Base-by-base conservation (phyloP, 2,797 vertebrate species). In the Tapirus indicus region DNA sequence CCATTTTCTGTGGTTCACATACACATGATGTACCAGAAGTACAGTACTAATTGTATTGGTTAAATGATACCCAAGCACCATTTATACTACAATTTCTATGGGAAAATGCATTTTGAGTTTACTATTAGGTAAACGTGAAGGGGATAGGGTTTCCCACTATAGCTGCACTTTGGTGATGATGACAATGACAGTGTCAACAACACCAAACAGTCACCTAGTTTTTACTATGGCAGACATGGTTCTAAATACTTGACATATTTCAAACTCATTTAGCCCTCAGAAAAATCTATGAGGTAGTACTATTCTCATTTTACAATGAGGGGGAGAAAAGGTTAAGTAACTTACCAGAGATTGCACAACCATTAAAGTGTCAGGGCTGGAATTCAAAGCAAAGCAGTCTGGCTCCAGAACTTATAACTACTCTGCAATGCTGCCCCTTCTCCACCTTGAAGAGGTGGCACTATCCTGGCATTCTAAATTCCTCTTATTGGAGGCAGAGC, bases 81-180 rank as follows among this genome's bases (percentile, higher is more conserved):
- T 32, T 94, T 88, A 86, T 35, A 64, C 71, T 79, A 79, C 8
- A 71, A 8, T 78, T 82, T 91, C 80, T 86, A 17, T 38, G 78
- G 66, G 58, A 85, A 97, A 92, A 89, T 80, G 68, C 27, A 90
- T 87, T 94, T 58, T 96, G 64, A 60, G 16, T n/a, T 92, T 88
- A 54, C n/a, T 62, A 20, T 85, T 68, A 74, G 75, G 32, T 21
- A 85, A 47, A 77, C 1, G 4, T 25, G 47, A 87, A 62, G 18
- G 7, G 52, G 21, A 12, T 7, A 62, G 35, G 11, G 49, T 41
- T 92, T 88, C 60, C 66, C 71, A 79, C 38, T 20, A 21, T 9
- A 44, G 49, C 29, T 80, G 54, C 56, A 91, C 44, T 94, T 93
- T 27, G 11, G 75, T 85, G 75, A 52, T 78, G 44, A 62, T 60